Percentiles rank a stretch among this genome's conserved stretches.
phyloP scores from a whole-genome alignment of 1,140 invertebrate species.

The Conus betulinus region DNA sequence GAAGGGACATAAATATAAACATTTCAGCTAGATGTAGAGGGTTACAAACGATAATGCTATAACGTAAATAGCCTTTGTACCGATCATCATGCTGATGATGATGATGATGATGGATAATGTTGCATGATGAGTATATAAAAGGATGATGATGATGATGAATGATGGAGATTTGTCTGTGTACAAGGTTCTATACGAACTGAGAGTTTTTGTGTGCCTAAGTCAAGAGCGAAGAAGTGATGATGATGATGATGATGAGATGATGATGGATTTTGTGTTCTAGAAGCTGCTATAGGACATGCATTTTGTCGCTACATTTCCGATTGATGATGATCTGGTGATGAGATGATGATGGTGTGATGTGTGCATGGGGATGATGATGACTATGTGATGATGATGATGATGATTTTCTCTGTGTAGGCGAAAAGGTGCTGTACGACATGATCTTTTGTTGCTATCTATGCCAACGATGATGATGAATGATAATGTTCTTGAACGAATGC shows the following conservation, averaged over 20 bases:
- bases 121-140: no score
- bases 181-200: no score
- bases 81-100: conserved; percentile 14
- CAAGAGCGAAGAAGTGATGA: background rate
- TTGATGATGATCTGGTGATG: background rate
- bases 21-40: no score
- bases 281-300: background rate
- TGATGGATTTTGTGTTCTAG: no score
- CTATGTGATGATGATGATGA: background rate
- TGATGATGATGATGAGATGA: conserved; percentile 28
- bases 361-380: background rate
- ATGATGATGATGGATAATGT: background rate
- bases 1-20: no score
- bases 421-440: no score
- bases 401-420: background rate
- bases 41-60: no score
- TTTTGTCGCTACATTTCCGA: background rate
- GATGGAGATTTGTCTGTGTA: no score
- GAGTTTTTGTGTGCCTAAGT: background rate
- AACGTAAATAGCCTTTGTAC: no score
- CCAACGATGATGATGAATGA: no score
- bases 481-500: no score
- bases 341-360: background rate
- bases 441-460: no score
- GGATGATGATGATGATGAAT: conserved; percentile 20